Conservation (phyloP, 2,888 invertebrate genomes). For the Melieria picta region DNA sequence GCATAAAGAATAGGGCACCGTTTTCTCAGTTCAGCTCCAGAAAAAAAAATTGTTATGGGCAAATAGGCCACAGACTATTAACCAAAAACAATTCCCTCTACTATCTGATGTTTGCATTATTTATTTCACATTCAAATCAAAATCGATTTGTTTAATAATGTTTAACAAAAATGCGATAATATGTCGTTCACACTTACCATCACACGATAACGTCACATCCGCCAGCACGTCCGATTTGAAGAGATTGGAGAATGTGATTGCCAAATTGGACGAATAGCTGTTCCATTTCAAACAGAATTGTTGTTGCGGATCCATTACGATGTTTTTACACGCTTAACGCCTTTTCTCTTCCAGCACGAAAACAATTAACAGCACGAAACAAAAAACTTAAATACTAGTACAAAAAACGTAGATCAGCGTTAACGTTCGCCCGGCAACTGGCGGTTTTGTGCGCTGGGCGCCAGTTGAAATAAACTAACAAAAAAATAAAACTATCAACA, state of each 20-base stretch:
- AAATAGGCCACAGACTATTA: too few relatives aligned
- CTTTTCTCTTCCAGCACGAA: slow-evolving; percentile 19
- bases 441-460: slow-evolving; percentile 31
- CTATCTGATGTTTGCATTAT: too few relatives aligned
- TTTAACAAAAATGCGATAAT: slow-evolving; percentile 3
- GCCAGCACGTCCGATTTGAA: slow-evolving; percentile 93
- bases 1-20: background rate
- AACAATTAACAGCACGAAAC: slow-evolving; percentile 6
- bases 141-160: too few relatives aligned
- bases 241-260: slow-evolving; percentile 90
- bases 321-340: slow-evolving; percentile 16
- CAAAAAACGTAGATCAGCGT: background rate
- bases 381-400: slow-evolving; percentile 6
- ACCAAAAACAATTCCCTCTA: too few relatives aligned
- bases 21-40: background rate
- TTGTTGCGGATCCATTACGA: slow-evolving; percentile 88
- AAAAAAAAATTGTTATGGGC: too few relatives aligned
- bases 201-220: slow-evolving; percentile 92
- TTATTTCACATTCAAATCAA: too few relatives aligned
- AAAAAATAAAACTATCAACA: slow-evolving; percentile 21
- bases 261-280: slow-evolving; percentile 93
- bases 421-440: background rate
- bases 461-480: slow-evolving; percentile 18
- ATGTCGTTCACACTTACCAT: slow-evolving; percentile 74
- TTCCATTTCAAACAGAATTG: slow-evolving; percentile 97